Evolutionary conservation across 2,888 invertebrate genomes (phyloP).

Genomic region (Anagyrus pseudococci): DNA sequence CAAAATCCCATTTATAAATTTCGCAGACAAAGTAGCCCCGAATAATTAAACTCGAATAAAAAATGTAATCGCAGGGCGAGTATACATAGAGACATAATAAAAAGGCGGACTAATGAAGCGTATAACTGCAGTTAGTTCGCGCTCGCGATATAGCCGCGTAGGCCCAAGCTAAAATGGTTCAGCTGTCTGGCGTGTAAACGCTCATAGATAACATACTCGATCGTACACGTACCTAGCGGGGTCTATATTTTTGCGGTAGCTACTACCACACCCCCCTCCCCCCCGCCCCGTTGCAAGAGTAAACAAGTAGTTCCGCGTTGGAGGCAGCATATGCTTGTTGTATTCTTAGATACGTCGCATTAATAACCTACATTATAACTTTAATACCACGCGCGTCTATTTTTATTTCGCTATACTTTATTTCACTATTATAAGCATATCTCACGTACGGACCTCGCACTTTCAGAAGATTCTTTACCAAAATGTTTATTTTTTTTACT

Average conservation of each 20-base stretch:
- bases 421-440: no score
- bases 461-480: no score
- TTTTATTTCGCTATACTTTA: no score
- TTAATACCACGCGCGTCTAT: neutral
- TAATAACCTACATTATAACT: neutral
- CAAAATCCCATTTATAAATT: neutral
- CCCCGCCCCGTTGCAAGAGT: neutral
- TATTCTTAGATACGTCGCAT: neutral
- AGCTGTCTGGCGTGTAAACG: neutral
- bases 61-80: neutral
- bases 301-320: conserved; percentile 1
- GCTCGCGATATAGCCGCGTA: neutral
- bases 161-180: neutral
- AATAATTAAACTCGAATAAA: neutral
- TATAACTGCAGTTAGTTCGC: neutral
- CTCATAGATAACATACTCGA: neutral
- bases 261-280: no score
- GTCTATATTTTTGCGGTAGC: no score
- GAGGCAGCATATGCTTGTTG: neutral
- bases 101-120: neutral
- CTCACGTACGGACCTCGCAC: no score
- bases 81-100: neutral
- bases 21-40: neutral
- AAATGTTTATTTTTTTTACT: no score
- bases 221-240: neutral